phyloP scores from a whole-genome alignment of 2,888 invertebrate genomes.

The Caprella mutica region DNA sequence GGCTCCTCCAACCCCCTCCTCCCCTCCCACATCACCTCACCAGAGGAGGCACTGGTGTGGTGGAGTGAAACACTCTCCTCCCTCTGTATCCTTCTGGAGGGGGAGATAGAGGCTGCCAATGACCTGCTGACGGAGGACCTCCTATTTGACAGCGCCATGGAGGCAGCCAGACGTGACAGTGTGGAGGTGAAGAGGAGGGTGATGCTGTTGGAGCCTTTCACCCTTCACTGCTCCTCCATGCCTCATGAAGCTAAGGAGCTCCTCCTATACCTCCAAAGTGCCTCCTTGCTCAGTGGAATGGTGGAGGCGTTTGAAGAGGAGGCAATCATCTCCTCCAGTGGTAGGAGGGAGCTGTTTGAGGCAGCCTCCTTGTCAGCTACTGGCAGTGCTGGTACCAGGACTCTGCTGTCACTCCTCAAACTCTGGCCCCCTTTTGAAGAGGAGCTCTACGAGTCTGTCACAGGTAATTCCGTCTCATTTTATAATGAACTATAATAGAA shows the following conservation, averaged over 20 bases:
- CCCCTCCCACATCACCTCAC: no score
- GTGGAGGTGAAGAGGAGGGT: not conserved
- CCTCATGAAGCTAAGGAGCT: no score
- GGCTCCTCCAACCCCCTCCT: no score
- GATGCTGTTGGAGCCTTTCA: not conserved
- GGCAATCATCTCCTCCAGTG: not conserved
- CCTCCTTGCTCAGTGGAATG: no score
- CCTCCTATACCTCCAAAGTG: no score
- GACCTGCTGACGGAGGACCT: constrained; percentile 8
- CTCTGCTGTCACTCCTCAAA: constrained; percentile 16
- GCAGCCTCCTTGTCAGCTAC: not conserved
- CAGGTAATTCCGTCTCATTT: not conserved
- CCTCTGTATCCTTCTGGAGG: constrained; percentile 1
- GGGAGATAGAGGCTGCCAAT: constrained; percentile 2
- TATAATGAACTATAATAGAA: no score
- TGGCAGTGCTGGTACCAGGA: not conserved
- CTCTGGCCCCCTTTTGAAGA: constrained; percentile 24
- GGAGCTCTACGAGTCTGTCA: not conserved
- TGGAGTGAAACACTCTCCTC: not conserved
- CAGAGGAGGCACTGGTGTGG: no score
- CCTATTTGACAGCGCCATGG: not conserved
- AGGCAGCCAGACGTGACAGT: not conserved
- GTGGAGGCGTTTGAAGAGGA: not conserved
- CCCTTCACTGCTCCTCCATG: no score
- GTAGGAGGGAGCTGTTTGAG: not conserved